These are phyloP conservation scores for Lagopus leucura DNA, from an alignment of 2,113 vertebrate genomes.

Conservation along the genomic window DNA sequence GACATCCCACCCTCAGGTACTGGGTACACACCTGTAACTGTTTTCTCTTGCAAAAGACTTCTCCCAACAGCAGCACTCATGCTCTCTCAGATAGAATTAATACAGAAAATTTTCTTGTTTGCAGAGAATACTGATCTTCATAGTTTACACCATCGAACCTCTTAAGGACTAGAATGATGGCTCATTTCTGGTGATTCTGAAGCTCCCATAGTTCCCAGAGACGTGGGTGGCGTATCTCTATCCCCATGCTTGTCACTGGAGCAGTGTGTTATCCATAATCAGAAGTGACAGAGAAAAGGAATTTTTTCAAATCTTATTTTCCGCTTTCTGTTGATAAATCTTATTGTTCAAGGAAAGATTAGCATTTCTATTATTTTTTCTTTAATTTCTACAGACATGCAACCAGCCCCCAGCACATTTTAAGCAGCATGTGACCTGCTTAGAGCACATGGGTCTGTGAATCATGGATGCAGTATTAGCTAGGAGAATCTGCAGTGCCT, in stretches of 20 bases:
- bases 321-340: not conserved
- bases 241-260: not conserved
- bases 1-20: not conserved
- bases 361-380: not conserved
- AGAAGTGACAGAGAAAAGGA: not conserved
- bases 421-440: not conserved
- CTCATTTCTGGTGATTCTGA: not conserved
- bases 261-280: not conserved
- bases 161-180: not conserved
- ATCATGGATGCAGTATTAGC: not conserved
- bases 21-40: not conserved
- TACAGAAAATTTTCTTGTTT: not conserved
- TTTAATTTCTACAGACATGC: not conserved
- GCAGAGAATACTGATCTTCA: not conserved
- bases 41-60: not conserved
- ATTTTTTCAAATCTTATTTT: not conserved
- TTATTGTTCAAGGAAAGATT: not conserved
- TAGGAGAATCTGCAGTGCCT: not conserved
- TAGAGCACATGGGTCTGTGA: not conserved
- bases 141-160: not conserved
- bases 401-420: not conserved
- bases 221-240: accelerated
- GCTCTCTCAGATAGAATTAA: not conserved
- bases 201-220: not conserved
- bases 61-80: not conserved